Evolutionary conservation across 1,140 invertebrate species (phyloP).

Genomic region (Camponotus vicinus): DNA sequence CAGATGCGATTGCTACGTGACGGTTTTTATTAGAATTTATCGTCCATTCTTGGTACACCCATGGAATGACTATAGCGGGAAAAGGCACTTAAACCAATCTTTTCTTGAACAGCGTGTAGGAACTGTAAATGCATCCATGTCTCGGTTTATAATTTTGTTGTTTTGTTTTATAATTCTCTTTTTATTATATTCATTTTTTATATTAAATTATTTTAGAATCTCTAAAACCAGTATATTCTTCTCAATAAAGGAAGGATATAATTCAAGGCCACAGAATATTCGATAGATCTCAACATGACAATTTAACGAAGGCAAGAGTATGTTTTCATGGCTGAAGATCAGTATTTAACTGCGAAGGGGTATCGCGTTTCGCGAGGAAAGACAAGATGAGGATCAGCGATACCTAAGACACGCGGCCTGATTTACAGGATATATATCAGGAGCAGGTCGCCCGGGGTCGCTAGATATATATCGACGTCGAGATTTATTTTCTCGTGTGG

Average conservation of each 20-base stretch:
- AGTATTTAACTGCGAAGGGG: background rate
- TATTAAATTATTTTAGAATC: too few relatives aligned
- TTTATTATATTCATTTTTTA: background rate
- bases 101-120: background rate
- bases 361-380: conserved; percentile 15
- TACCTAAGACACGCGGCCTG: conserved; percentile 7
- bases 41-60: conserved; percentile 33
- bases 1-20: conserved; percentile 35
- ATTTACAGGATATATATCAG: conserved; percentile 49
- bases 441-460: conserved; percentile 38
- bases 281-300: background rate
- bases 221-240: background rate
- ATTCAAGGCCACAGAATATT: background rate
- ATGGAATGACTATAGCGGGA: conserved; percentile 8
- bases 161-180: background rate
- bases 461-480: conserved; percentile 25
- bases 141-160: background rate
- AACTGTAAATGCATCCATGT: background rate
- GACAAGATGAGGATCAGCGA: conserved; percentile 12
- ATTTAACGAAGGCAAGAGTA: background rate
- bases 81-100: conserved; percentile 32
- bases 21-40: conserved; percentile 61
- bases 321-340: background rate
- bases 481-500: conserved; percentile 66
- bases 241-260: background rate